A percentile compares a stretch with the other conserved stretches of the same genome.
Conservation (phyloP, 2,888 invertebrate genomes). For the Drosophila mercatorum region DNA sequence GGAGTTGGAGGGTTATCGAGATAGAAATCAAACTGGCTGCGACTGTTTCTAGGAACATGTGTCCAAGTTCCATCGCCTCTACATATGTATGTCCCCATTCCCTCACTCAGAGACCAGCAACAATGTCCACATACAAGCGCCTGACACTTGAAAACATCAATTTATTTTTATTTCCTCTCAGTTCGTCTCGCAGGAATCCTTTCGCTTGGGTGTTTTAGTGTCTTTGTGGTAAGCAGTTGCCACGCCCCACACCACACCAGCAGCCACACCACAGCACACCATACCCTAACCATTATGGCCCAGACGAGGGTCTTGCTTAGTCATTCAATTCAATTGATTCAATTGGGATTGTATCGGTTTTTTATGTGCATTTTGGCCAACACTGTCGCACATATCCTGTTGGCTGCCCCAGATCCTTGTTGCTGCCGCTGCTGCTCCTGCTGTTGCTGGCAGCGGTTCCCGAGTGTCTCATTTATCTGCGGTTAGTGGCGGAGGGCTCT, state of each 20-base stretch:
- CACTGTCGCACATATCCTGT: slow-evolving; percentile 60
- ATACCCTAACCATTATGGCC: slow-evolving; percentile 34
- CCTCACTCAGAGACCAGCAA: slow-evolving; percentile 10
- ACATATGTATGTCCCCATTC: neutral
- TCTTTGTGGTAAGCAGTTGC: slow-evolving; percentile 24
- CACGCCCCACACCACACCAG: neutral
- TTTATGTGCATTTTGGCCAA: slow-evolving; percentile 73
- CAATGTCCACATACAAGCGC: slow-evolving; percentile 42
- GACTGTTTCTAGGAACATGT: slow-evolving; percentile 39
- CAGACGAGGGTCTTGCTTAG: slow-evolving; percentile 60
- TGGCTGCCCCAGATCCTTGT: slow-evolving; percentile 10
- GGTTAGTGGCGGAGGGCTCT: slow-evolving; percentile 52
- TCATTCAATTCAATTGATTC: slow-evolving; percentile 80
- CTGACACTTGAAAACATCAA: slow-evolving; percentile 78
- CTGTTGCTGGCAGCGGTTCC: slow-evolving; percentile 37
- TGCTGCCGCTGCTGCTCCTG: slow-evolving; percentile 4
- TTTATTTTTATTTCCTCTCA: slow-evolving; percentile 71
- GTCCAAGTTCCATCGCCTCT: slow-evolving; percentile 12
- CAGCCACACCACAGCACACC: no score
- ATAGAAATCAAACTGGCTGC: slow-evolving; percentile 31
- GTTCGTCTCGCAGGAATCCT: slow-evolving; percentile 53
- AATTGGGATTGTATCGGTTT: slow-evolving; percentile 79
- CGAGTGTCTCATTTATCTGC: slow-evolving; percentile 78
- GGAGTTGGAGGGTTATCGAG: neutral
- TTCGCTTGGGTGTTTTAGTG: slow-evolving; percentile 55